Conservation (phyloP, 2,888 invertebrate genomes). For the Thereva unica region DNA sequence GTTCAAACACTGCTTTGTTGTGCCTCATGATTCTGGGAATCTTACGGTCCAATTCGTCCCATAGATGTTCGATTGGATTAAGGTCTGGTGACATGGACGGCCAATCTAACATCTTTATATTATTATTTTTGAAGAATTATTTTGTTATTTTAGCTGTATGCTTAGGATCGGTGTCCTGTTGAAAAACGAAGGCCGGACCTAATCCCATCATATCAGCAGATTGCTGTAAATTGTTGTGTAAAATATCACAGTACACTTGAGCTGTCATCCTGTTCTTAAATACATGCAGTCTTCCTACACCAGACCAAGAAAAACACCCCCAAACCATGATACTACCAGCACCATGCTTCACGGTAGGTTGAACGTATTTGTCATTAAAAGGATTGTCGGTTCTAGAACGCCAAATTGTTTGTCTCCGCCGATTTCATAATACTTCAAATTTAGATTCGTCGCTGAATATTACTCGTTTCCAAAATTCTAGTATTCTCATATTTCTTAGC, state of each 20-base stretch:
- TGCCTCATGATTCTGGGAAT: no score
- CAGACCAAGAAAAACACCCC: slow-evolving; percentile 6
- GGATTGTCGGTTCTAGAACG: not conserved
- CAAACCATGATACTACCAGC: not conserved
- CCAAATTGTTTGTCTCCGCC: slow-evolving; percentile 4
- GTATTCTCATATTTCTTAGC: not conserved
- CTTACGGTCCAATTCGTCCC: no score
- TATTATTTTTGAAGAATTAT: no score
- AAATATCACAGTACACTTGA: not conserved
- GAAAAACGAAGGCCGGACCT: no score
- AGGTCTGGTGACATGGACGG: no score
- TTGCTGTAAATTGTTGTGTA: no score
- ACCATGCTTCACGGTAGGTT: not conserved
- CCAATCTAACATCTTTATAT: no score
- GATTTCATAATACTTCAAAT: slow-evolving; percentile 3
- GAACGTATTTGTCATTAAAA: not conserved
- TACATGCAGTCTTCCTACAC: not conserved
- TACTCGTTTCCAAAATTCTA: slow-evolving; percentile 12
- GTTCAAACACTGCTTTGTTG: no score
- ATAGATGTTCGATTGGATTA: no score
- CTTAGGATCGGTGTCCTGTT: no score
- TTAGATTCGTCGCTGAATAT: slow-evolving; percentile 22
- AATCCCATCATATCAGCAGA: no score
- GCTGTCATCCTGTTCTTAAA: not conserved
- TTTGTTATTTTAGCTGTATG: no score